Evolutionary conservation across 2,888 invertebrate genomes (phyloP).

Genomic region (Elmis aenea): DNA sequence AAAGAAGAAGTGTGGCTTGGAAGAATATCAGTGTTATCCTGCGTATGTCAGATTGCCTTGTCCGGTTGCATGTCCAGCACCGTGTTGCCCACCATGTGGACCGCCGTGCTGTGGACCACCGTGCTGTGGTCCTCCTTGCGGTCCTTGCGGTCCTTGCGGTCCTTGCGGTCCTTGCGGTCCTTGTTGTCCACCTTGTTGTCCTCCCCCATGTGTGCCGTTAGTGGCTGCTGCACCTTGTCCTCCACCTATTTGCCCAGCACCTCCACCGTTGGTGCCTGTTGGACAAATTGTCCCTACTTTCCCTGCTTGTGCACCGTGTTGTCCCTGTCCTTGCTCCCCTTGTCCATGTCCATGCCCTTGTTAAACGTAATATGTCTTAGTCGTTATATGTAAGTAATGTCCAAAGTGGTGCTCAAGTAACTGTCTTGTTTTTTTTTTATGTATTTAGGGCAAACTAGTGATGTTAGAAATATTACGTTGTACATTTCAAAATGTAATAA

Average conservation of each 20-base stretch:
- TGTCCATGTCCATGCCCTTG: conserved; percentile 29
- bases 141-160: conserved; percentile 33
- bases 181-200: conserved; percentile 32
- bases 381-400: too few relatives aligned
- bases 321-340: conserved; percentile 20
- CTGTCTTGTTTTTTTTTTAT: too few relatives aligned
- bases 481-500: too few relatives aligned
- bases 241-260: conserved; percentile 19
- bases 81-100: conserved; percentile 43
- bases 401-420: too few relatives aligned
- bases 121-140: conserved; percentile 40
- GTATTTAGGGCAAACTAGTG: too few relatives aligned
- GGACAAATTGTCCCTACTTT: conserved; percentile 20
- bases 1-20: conserved; percentile 14
- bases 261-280: conserved; percentile 20
- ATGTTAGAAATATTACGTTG: too few relatives aligned
- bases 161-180: conserved; percentile 38
- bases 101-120: conserved; percentile 48
- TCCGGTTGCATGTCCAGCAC: conserved; percentile 13
- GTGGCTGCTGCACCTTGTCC: conserved; percentile 19
- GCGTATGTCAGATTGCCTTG: conserved; percentile 25
- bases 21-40: conserved; percentile 40
- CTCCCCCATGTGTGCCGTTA: conserved; percentile 20
- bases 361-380: too few relatives aligned
- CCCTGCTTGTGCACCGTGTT: conserved; percentile 8